Conservation (phyloP, 2,113 vertebrate genomes). For the Neodon shergylaensis region DNA sequence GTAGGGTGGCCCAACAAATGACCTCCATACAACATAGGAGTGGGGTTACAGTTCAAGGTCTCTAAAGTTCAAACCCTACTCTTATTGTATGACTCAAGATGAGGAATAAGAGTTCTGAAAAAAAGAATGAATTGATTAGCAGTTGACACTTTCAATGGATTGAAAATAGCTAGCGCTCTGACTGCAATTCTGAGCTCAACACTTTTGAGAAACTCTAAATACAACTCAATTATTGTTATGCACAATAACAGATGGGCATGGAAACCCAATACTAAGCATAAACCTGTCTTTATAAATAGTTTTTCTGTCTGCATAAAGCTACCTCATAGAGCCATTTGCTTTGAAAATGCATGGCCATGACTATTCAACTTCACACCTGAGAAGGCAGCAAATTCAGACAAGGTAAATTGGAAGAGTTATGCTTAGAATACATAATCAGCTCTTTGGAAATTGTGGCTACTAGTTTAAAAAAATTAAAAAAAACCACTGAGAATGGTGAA, state of each 20-base stretch:
- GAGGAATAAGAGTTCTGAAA: background rate
- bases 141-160: background rate
- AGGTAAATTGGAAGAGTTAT: background rate
- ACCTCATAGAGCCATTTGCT: background rate
- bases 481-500: background rate
- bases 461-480: conserved; percentile 14
- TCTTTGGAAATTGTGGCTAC: background rate
- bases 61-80: background rate
- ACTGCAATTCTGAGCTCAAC: background rate
- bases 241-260: background rate
- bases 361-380: conserved; percentile 15
- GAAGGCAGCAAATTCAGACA: background rate
- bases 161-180: background rate
- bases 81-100: background rate
- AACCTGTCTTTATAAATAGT: background rate
- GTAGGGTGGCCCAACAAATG: no score
- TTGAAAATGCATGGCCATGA: background rate
- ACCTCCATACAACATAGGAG: no score
- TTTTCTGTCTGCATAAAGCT: conserved; percentile 26
- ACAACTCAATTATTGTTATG: background rate
- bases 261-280: background rate
- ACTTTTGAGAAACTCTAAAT: background rate
- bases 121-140: background rate
- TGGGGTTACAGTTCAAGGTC: background rate
- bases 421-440: background rate